These are phyloP conservation scores for Actinia equina DNA, from an alignment of 64 coral and sea anemone genomes.

Conservation along the genomic window DNA sequence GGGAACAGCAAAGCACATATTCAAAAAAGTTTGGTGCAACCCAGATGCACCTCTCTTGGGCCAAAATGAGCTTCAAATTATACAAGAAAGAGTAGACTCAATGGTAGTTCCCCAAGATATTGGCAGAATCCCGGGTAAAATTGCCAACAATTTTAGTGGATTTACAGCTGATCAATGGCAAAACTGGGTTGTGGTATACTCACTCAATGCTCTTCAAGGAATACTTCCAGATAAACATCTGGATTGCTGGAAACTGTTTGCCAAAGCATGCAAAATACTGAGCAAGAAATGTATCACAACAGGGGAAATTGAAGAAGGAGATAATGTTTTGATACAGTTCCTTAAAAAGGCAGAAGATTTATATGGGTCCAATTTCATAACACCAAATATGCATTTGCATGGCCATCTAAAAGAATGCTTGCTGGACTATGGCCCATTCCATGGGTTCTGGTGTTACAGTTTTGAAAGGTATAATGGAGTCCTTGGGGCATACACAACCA, in stretches of 20 bases:
- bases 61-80: no score
- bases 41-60: no score
- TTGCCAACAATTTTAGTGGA: slow-evolving; percentile 44
- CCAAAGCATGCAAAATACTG: slow-evolving; percentile 21
- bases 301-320: slow-evolving; percentile 47
- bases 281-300: slow-evolving; percentile 34
- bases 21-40: no score
- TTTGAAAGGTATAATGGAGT: not conserved
- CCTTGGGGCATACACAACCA: slow-evolving; percentile 30
- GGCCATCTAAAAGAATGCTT: slow-evolving; percentile 54
- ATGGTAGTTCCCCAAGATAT: slow-evolving; percentile 70
- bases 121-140: slow-evolving; percentile 63
- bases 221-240: no score
- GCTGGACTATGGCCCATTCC: slow-evolving; percentile 55
- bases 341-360: slow-evolving; percentile 34
- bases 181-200: slow-evolving; percentile 63
- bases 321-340: slow-evolving; percentile 49
- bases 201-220: slow-evolving; percentile 48
- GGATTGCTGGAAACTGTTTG: no score
- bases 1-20: no score
- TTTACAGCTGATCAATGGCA: slow-evolving; percentile 78
- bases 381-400: slow-evolving; percentile 61
- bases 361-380: slow-evolving; percentile 39
- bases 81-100: no score
- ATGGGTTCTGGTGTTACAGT: slow-evolving; percentile 21